These are phyloP conservation scores for Belonocnema kinseyi DNA, from an alignment of 1,140 invertebrate genomes.

Conservation along the genomic window DNA sequence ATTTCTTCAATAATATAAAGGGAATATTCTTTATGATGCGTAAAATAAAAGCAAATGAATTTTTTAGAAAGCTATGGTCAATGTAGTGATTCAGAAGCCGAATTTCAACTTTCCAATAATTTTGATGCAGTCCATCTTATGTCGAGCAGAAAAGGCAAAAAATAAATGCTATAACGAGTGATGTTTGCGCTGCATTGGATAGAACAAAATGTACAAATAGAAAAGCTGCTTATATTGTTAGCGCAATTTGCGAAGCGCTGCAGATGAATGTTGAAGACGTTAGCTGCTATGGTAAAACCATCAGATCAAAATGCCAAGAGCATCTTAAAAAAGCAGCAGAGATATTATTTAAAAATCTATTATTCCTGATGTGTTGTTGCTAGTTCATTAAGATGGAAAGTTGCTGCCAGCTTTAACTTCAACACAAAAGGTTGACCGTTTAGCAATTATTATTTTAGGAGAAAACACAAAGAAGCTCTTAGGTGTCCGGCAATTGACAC, in stretches of 20 bases:
- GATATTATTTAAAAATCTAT: conserved; percentile 36
- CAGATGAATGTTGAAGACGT: conserved; percentile 5
- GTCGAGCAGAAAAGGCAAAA: background rate
- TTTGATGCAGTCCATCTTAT: background rate
- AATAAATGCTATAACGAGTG: conserved; percentile 32
- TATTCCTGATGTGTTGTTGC: background rate
- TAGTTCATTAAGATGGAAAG: conserved; percentile 43
- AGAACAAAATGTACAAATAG: conserved; percentile 37
- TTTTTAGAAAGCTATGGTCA: too few species aligned
- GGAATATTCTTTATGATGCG: too few species aligned
- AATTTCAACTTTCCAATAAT: background rate
- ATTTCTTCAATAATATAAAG: too few species aligned
- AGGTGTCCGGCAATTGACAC: background rate
- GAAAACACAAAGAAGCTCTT: background rate
- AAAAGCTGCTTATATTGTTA: conserved; percentile 39
- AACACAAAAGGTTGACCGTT: background rate
- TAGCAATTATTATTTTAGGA: conserved; percentile 10
- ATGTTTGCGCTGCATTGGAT: conserved; percentile 36
- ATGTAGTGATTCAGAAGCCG: too few species aligned
- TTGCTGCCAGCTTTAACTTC: conserved; percentile 35
- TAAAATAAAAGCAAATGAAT: too few species aligned
- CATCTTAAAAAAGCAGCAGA: conserved; percentile 33
- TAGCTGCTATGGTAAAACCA: conserved; percentile 5
- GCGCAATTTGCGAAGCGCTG: conserved; percentile 25
- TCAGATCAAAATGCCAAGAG: conserved; percentile 23